These are phyloP conservation scores for Chionomys nivalis DNA, from an alignment of 2,113 vertebrate species.

Conservation along the genomic window DNA sequence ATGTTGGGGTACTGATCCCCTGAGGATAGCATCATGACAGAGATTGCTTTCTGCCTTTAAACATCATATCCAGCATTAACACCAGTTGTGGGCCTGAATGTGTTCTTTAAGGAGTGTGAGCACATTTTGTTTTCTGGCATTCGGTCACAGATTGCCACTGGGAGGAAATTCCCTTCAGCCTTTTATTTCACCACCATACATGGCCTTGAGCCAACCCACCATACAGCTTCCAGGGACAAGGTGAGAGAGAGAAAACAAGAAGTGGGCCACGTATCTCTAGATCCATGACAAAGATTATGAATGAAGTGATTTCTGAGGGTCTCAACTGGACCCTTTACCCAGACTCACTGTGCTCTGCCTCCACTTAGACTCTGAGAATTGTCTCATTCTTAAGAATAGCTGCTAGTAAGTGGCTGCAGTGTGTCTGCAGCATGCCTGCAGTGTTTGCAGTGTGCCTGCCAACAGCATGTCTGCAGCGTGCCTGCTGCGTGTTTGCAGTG, in stretches of 20 bases:
- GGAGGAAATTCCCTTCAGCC: slow-evolving; percentile 46
- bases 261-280: background rate
- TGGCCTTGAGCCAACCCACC: slow-evolving; percentile 1
- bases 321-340: background rate
- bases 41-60: slow-evolving; percentile 11
- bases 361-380: background rate
- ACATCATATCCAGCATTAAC: background rate
- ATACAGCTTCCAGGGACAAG: background rate
- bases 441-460: too few relatives aligned
- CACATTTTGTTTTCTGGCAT: slow-evolving; percentile 42
- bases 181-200: slow-evolving; percentile 35
- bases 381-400: background rate
- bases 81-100: background rate
- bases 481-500: background rate
- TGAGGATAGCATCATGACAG: background rate
- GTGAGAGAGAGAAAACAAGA: background rate
- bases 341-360: background rate
- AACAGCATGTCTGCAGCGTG: too few relatives aligned
- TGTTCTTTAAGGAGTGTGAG: background rate
- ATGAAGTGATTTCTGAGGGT: background rate
- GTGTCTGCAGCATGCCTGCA: too few relatives aligned
- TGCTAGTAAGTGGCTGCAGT: background rate
- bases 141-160: background rate
- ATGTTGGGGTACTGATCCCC: background rate
- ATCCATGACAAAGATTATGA: background rate